phyloP scores from a whole-genome alignment of 2,113 vertebrate genomes.

The Seriola rivoliana region DNA sequence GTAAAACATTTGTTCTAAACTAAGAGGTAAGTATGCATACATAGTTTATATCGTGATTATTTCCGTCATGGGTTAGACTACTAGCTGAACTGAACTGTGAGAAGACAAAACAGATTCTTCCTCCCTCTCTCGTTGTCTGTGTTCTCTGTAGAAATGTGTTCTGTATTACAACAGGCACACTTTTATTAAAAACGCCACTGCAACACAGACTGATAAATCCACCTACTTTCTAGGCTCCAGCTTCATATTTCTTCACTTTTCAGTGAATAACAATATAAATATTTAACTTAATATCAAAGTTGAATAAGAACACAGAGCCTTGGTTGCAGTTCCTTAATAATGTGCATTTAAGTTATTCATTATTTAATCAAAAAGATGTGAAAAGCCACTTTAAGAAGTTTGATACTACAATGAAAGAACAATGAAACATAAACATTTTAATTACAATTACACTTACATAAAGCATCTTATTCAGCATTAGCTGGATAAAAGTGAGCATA shows the following conservation, averaged over 20 bases:
- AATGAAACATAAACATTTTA: background rate
- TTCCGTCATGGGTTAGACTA: background rate
- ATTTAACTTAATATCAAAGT: background rate
- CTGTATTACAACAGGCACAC: background rate
- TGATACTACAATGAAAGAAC: background rate
- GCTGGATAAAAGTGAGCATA: background rate
- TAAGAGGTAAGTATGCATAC: background rate
- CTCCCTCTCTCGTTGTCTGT: background rate
- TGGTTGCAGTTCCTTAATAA: background rate
- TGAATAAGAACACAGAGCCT: background rate
- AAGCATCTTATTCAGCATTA: background rate
- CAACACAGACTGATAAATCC: conserved; percentile 8
- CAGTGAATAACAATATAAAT: background rate
- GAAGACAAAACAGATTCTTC: conserved; percentile 1
- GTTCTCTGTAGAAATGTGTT: conserved; percentile 13
- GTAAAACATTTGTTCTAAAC: background rate
- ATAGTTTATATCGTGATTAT: background rate
- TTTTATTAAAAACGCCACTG: conserved; percentile 24
- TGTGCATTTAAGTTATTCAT: background rate
- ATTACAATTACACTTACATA: background rate
- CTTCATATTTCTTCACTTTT: conserved; percentile 13
- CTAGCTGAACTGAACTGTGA: background rate
- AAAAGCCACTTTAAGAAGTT: background rate
- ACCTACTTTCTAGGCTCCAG: background rate
- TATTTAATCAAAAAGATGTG: too few relatives aligned